phyloP scores from a whole-genome alignment of 2,113 vertebrate genomes.

The Ailuropoda melanoleuca region DNA sequence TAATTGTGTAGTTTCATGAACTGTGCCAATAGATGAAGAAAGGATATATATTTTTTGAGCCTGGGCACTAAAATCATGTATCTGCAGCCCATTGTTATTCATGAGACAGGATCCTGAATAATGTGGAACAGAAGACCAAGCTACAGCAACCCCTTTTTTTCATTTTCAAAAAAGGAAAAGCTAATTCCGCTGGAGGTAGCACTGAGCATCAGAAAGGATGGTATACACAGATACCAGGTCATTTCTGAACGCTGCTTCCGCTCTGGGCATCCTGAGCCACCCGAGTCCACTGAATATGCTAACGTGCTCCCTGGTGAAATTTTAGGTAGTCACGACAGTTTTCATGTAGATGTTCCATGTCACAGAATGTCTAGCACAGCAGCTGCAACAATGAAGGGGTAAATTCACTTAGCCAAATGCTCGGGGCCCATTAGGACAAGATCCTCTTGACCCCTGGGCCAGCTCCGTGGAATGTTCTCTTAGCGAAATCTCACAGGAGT shows the following conservation, averaged over 20 bases:
- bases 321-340: background rate
- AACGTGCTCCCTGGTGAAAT: background rate
- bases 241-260: background rate
- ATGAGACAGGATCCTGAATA: background rate
- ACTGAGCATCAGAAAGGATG: background rate
- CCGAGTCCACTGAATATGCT: no score
- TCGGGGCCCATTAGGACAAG: background rate
- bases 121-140: background rate
- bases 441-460: fast-evolving
- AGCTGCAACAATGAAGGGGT: background rate
- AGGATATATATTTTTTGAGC: background rate
- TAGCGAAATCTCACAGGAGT: background rate
- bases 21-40: background rate
- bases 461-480: background rate
- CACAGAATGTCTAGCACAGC: background rate
- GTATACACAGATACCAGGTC: background rate
- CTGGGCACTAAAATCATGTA: background rate
- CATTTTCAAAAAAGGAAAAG: background rate
- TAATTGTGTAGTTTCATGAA: background rate
- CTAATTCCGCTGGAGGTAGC: background rate
- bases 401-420: background rate
- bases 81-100: background rate
- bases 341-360: background rate
- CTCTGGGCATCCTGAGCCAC: background rate
- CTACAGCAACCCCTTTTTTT: background rate